Percentiles rank a stretch among this genome's conserved stretches.
Conservation (phyloP, 2,797 vertebrate species). For the Alauda arvensis region DNA sequence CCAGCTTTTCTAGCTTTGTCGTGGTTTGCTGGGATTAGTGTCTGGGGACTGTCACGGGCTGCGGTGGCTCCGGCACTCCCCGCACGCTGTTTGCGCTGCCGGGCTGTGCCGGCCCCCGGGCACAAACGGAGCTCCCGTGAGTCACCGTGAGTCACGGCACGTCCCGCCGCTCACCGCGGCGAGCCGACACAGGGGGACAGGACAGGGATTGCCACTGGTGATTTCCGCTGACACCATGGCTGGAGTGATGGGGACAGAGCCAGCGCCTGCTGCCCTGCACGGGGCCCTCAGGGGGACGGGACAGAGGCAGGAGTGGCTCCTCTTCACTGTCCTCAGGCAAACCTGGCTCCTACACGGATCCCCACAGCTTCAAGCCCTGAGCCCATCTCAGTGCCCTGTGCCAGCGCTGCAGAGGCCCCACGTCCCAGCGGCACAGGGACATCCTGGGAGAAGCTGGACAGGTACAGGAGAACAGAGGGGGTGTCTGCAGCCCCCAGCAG, state of each 20-base stretch:
- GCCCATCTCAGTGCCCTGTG: not conserved
- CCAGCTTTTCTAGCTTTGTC: not conserved
- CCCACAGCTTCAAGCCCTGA: not conserved
- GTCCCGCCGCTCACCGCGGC: not conserved
- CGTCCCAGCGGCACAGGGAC: accelerated
- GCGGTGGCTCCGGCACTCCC: not conserved
- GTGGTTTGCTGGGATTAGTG: accelerated
- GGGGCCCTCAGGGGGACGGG: accelerated
- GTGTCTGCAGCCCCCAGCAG: not conserved
- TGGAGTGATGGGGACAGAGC: not conserved
- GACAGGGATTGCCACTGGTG: not conserved
- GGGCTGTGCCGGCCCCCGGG: not conserved
- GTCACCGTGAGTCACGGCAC: not conserved
- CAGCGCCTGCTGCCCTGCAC: not conserved
- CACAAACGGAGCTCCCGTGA: not conserved
- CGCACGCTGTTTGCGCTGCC: not conserved
- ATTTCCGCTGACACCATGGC: accelerated
- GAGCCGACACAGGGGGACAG: accelerated
- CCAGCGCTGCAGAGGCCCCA: accelerated
- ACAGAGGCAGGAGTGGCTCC: not conserved
- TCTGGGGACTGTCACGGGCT: accelerated
- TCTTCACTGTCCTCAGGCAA: not conserved
- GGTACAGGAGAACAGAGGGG: not conserved
- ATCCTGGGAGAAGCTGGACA: not conserved
- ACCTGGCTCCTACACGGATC: not conserved